Evolutionary conservation across 2,797 vertebrate species (phyloP), one percentile per base, ranked within the genome.

Genomic region (Acanthurus leucopareius): DNA sequence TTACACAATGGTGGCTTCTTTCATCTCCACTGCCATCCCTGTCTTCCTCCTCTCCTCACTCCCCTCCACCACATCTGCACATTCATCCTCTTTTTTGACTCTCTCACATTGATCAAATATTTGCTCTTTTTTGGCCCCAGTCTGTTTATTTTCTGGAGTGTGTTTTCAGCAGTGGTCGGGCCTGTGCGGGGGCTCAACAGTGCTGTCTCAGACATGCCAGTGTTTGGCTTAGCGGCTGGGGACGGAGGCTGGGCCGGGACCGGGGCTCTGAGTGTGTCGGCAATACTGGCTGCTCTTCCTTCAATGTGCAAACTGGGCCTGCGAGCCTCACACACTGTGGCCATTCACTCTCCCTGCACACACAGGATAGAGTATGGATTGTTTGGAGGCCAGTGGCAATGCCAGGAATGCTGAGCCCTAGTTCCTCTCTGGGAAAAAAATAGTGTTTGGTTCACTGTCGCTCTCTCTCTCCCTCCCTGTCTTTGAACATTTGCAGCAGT

Each of bases 321-420:
- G 77, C 25, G 76, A 87, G 75, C 66, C 77, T 79, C 83, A 84
- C 84, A 94, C 94, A 95, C 90, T 94, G 90, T 32, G 44, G 75
- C 86, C 89, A 93, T 94, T 95, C 92, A 94, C 87, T 57, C 52
- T 60, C 42, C 53, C 28, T 65, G 82, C 83, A 72, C 87, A 91
- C 86, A 92, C 90, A 87, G 88, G 86, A 94, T 93, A 94, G 76
- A 93, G 91, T 91, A 89, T 53, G 87, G 88, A 95, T 94, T 93
- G 92, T 94, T 92, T 87, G 81, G 79, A 86, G 74, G 89, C 80
- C 70, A 47, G 86, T 84, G 90, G 91, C 87, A 90, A 91, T 93
- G 92, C 89, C 89, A 92, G 90, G 92, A 95, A 94, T 94, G 91
- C 86, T 89, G 82, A 90, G 85, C 78, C 80, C 82, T 67, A 90